Conservation (phyloP, 2,888 invertebrate species). For the Apotomis turbidana region DNA sequence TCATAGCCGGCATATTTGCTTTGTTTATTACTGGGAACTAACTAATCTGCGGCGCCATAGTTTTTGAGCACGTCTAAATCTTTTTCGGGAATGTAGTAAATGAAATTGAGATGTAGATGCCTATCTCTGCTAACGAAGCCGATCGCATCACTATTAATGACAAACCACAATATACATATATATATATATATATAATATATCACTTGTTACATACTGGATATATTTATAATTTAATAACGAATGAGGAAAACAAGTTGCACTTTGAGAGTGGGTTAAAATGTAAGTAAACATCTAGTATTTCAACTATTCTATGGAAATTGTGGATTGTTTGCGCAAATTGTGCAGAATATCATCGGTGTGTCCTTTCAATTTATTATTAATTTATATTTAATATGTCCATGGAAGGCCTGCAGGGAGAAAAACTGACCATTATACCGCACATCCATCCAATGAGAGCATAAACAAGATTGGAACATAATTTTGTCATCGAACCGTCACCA, state of each 20-base stretch:
- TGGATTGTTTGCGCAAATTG: too few relatives aligned
- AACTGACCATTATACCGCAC: constrained; percentile 41
- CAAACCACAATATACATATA: background rate
- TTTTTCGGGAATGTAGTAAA: constrained; percentile 49
- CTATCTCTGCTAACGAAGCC: background rate
- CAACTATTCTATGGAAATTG: too few relatives aligned
- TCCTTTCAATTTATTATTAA: background rate
- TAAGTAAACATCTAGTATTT: too few relatives aligned
- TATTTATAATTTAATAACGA: background rate
- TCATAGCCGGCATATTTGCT: constrained; percentile 76
- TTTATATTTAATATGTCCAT: background rate
- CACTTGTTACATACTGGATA: background rate
- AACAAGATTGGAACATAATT: constrained; percentile 44
- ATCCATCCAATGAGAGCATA: constrained; percentile 37
- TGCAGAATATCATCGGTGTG: background rate
- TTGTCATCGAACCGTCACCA: constrained; percentile 42
- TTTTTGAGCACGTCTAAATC: constrained; percentile 65
- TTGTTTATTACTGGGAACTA: constrained; percentile 81
- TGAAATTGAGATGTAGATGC: constrained; percentile 36
- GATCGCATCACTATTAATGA: background rate
- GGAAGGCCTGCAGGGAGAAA: constrained; percentile 28
- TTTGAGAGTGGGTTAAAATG: background rate
- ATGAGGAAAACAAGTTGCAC: background rate
- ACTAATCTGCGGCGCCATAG: constrained; percentile 79
- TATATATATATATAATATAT: too few relatives aligned